Evolutionary conservation across 2,113 vertebrate genomes (phyloP), one percentile per base, ranked within the genome.

Genomic region (Rattus rattus): DNA sequence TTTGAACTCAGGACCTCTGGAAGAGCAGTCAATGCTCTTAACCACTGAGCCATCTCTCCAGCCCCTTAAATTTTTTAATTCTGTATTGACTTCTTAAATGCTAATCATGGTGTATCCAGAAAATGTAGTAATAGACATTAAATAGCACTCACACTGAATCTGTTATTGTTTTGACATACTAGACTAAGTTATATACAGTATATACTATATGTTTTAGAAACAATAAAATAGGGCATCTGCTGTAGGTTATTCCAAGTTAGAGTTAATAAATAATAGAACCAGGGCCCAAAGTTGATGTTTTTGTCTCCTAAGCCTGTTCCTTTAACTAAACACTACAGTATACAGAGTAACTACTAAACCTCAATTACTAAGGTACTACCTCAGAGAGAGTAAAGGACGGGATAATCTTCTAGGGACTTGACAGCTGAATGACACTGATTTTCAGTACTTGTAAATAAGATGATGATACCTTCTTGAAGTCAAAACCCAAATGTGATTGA

Each of bases 141-240:
- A 88, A 49, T 75, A 67, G 19, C 17, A 75, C 33, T 67, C 87
- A 56, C 3, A 73, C n/a, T 80, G 8, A 86, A 77, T 91, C 59
- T 54, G 47, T 79, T 69, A 54, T 47, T 67, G 5, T 65, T 89
- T 24, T 94, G 85, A 92, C 65, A 26, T 79, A 63, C 81, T 39
- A 8, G 80, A 33, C 83, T 52, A 95, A 72, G 12, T 30, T 67
- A 67, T 67, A 30, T 67, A 67, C 30, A 67, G 63, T 43, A 43
- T 67, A 12, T 69, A 85, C 65, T 88, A 87, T 43, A 19, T 54
- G n/a, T 81, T 87, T 91, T 95, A 83, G 79, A 92, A 92, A 61
- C 67, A 49, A 92, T 96, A 47, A 89, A 86, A 94, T 59, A 39
- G 20, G n/a, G 54, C 33, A 56, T 97, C 96, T 95, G 3, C 81